Percentiles rank a stretch among this genome's conserved stretches.
Conservation (phyloP, 2,797 vertebrate species). For the Sebastes minor region DNA sequence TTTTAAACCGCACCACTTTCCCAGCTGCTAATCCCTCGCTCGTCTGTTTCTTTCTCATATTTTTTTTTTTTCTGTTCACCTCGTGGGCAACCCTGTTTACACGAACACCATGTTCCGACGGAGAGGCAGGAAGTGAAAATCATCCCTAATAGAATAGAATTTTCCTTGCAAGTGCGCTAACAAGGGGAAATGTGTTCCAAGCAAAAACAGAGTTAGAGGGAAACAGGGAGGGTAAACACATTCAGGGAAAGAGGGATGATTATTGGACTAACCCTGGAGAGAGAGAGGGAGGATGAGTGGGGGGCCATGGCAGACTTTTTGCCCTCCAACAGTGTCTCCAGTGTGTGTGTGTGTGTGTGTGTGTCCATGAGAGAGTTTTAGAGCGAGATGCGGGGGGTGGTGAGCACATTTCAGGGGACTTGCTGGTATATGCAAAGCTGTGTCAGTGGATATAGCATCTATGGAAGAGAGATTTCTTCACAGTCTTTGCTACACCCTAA, state of each 20-base stretch:
- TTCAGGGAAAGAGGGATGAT: slow-evolving; percentile 53
- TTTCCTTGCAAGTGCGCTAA: slow-evolving; percentile 53
- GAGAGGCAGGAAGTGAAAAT: slow-evolving; percentile 52
- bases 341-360: slow-evolving; percentile 13
- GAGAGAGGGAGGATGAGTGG: slow-evolving; percentile 58
- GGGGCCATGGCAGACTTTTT: slow-evolving; percentile 65
- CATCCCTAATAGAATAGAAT: slow-evolving; percentile 26
- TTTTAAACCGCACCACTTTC: slow-evolving; percentile 20
- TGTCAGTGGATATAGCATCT: slow-evolving; percentile 75
- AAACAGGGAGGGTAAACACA: slow-evolving; percentile 54
- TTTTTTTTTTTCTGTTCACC: slow-evolving; percentile 1
- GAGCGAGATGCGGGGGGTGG: slow-evolving; percentile 43
- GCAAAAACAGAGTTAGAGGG: slow-evolving; percentile 45
- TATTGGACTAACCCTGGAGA: slow-evolving; percentile 63
- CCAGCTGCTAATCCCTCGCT: slow-evolving; percentile 1
- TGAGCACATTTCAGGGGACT: slow-evolving; percentile 61
- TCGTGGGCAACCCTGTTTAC: slow-evolving; percentile 18
- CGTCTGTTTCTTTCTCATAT: not conserved
- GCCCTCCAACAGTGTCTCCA: slow-evolving; percentile 66
- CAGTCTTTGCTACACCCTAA: slow-evolving; percentile 81
- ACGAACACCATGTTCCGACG: slow-evolving; percentile 15
- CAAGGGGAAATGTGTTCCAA: slow-evolving; percentile 62
- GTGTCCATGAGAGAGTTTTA: slow-evolving; percentile 4
- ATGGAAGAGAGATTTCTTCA: slow-evolving; percentile 80
- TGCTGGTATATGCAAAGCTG: slow-evolving; percentile 70